Evolutionary conservation across 2,797 vertebrate genomes (phyloP), one percentile per base, ranked within the genome.

Genomic region (Phrynocephalus forsythii): DNA sequence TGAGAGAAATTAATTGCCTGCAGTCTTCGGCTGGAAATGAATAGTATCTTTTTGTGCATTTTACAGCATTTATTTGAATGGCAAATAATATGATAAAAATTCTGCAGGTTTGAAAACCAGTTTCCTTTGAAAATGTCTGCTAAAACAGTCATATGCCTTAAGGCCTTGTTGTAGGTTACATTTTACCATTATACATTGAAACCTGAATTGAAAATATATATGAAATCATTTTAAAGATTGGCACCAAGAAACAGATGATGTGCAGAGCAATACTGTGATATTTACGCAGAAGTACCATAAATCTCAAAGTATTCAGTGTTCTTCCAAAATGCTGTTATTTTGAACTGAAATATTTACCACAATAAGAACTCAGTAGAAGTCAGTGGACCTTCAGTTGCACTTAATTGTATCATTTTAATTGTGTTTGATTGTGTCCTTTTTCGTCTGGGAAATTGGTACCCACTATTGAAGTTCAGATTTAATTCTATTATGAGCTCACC

Each of bases 11-110:
- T 15, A 44, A 75, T 66, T 75, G 9, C 28, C 22, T 15, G 28
- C 50, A 22, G 73, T n/a, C 52, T 81, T 86, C 26, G 63, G 69
- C n/a, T 84, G 24, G 73, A 48, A 88, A 76, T 77, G 56, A 56
- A 85, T 84, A 71, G 30, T 60, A 83, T 84, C 52, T 77, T 15
- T 3, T 56, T 92, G 89, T 91, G 22, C 91, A 83, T 84, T 92
- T 93, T 88, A 86, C 71, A 69, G 79, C 38, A 16, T 85, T 82
- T 44, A 83, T 30, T 75, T 76, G 22, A 11, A 16, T 68, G 50
- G 22, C 60, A 22, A 7, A 78, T 68, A 28, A 83, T 38, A 48
- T 26, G 80, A 60, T 50, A 9, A 26, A 75, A 76, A 77, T 38
- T 76, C 72, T 56, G 50, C 5, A 52, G 67, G 63, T 77, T 77